phyloP scores from a whole-genome alignment of 2,797 vertebrate species.

The Sus cebifrons region DNA sequence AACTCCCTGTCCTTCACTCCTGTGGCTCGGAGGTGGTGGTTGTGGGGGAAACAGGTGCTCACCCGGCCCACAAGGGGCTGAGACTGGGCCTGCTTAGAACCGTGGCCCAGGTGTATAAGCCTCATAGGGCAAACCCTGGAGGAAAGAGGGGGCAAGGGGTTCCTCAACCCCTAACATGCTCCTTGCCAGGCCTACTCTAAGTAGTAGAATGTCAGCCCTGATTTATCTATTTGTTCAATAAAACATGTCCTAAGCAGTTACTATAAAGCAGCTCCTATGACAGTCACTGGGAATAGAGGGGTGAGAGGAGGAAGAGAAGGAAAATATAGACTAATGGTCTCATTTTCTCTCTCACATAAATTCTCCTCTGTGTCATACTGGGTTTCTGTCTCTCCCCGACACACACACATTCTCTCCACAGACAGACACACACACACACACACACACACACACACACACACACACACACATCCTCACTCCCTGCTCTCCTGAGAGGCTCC shows the following conservation, averaged over 20 bases:
- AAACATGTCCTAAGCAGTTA: neutral
- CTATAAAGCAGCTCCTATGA: neutral
- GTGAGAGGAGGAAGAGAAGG: neutral
- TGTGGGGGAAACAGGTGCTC: neutral
- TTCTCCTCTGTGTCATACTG: neutral
- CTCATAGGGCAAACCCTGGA: neutral
- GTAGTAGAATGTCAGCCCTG: neutral
- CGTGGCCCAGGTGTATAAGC: rapidly evolving
- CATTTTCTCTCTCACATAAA: neutral
- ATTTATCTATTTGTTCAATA: neutral
- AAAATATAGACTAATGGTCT: neutral
- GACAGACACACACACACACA: no score
- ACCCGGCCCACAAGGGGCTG: neutral
- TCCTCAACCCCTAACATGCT: neutral
- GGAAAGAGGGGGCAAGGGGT: neutral
- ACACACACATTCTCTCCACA: neutral
- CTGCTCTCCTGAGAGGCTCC: neutral
- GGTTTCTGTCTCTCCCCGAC: neutral
- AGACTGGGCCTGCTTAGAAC: neutral
- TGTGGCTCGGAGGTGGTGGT: no score
- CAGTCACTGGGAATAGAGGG: neutral
- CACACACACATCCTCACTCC: rapidly evolving
- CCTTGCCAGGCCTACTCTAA: neutral
- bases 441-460: no score
- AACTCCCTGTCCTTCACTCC: rapidly evolving